Evolutionary conservation across 92 coral and sea anemone genomes (phyloP), one percentile per base, ranked within the genome.

Genomic region (Phymanthus crucifer): DNA sequence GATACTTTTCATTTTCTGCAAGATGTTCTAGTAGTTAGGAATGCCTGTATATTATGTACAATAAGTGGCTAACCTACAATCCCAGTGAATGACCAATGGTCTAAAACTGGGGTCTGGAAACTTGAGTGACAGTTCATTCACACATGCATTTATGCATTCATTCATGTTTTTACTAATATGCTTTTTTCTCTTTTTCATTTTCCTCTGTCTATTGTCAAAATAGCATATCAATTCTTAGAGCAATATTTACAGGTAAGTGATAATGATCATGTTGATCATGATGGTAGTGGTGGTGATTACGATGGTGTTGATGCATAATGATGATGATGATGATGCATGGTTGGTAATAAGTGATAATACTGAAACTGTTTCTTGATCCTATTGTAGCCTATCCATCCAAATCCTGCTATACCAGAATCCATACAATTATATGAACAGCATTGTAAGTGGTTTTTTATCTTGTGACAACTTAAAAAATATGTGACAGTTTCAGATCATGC

Each of bases 361-460:
- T 56, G 4, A 66, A 13, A 34, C 34, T 6, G 19, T 54, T 11
- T 73, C 12, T 48, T 40, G 27, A 38, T 9, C 66, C 32, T n/a
- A 76, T 66, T 71, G 5, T 83, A 92, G 97, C 97, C 97, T 35
- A 81, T 92, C 26, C 85, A 85, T 70, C 97, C 97, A 17, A 85
- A 87, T 67, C 89, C 97, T 1, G 75, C 86, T 48, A 81, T 88
- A 37, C 90, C 84, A 58, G 91, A 89, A 81, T 92, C 97, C 14
- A 40, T 84, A 84, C 83, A 70, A 21, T 34, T 92, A 16, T 92
- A 79, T 73, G 84, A 87, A 0, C 89, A 89, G 74, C 97, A 92
- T 70, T 54, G 86, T 54, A 71, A 70, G 91, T 93, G 87, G 79
- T n/a, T 48, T n/a, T 57, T 1, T 57, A 38, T 38, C 10, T 38